Percentiles rank a stretch among this genome's conserved stretches.
Conservation (phyloP, 2,797 vertebrate genomes). For the Aulostomus chinensis region DNA sequence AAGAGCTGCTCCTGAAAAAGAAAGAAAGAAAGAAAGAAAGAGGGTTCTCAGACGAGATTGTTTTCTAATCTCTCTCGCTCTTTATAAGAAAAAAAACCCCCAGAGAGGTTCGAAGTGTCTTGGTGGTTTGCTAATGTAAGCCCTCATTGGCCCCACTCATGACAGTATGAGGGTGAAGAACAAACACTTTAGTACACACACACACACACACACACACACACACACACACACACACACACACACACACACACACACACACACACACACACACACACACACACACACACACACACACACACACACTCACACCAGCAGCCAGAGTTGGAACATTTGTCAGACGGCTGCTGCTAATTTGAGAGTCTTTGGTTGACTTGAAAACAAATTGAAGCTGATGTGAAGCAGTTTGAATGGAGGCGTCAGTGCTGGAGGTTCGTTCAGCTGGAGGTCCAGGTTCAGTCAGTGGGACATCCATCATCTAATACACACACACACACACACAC, state of each 20-base stretch:
- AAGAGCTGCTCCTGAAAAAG: constrained; percentile 24
- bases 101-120: constrained; percentile 31
- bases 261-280: too few species aligned
- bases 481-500: too few species aligned
- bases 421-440: constrained; percentile 7
- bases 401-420: constrained; percentile 29
- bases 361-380: constrained; percentile 43
- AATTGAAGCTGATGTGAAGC: constrained; percentile 28
- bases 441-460: not conserved
- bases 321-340: constrained; percentile 51
- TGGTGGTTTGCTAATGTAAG: constrained; percentile 43
- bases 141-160: constrained; percentile 50
- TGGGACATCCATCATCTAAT: too few species aligned
- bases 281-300: too few species aligned
- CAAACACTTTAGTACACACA: too few species aligned
- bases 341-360: constrained; percentile 43
- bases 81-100: not conserved
- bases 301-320: too few species aligned
- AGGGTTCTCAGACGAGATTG: constrained; percentile 12
- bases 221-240: too few species aligned
- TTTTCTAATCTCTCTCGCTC: constrained; percentile 29
- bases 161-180: constrained; percentile 54
- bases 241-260: too few species aligned
- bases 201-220: too few species aligned
- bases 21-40: constrained; percentile 13